Base-by-base conservation (phyloP, 2,888 invertebrate genomes). In the Cabera pusaria region DNA sequence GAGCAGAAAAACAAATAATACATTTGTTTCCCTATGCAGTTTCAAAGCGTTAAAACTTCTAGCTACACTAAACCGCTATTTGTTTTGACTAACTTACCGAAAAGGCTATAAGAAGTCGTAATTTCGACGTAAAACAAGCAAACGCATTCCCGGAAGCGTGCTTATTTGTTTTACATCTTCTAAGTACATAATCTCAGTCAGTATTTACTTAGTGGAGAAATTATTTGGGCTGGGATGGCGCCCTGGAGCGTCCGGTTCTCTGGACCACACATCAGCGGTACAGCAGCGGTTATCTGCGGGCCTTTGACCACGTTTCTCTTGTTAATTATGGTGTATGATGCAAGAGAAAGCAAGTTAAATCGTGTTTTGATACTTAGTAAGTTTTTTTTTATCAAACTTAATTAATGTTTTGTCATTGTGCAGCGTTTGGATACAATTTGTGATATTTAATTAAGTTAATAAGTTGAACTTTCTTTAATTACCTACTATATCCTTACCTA, bases 201-300 rank as follows among this genome's bases (percentile, higher is more conserved):
- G 61, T 65, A 59, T 65, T 66, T 64, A 60, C 57, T 45, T 58
- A 58, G 61, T 64, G 67, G 66, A 56, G 60, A 59, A 60, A 63
- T 56, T 44, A 49, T 66, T 65, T 51, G 52, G 60, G 58, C 50
- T 51, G 50, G 46, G 25, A 40, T 33, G 57, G 56, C 49, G 42
- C 62, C 74, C 72, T 62, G 70, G 60, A 47, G 70, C 41, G 71
- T 52, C 51, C 53, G 58, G 61, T 32, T 2, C 7, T n/a, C 7
- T 11, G 55, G 72, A 73, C 75, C 75, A 75, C 75, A 75, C 75
- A 68, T 59, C 49, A 53, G 45, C 45, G 41, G 44, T 43, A 75
- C 75, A 68, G 59, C 49, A 53, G 45, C 45, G 41, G 44, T 43
- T 45, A 50, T 53, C 62, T 58, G 60, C 56, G 43, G 46, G 45